Evolutionary conservation across 2,113 vertebrate species (phyloP).

Genomic region (Axis porcinus): DNA sequence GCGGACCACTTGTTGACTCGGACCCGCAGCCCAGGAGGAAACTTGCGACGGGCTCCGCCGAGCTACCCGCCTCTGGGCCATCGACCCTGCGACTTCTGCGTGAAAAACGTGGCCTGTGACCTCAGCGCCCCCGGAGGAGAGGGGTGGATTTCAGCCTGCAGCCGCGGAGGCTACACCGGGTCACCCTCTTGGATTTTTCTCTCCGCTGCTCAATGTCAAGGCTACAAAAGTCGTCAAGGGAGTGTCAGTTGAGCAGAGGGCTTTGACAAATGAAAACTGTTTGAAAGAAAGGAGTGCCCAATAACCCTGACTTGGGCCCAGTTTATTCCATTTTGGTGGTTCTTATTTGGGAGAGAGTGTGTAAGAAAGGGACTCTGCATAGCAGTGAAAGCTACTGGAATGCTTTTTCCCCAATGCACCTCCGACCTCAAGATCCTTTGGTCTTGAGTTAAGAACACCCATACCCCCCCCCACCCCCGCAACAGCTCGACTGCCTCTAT

Average conservation of each 20-base stretch:
- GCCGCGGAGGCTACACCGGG: background rate
- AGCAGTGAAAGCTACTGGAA: accelerated
- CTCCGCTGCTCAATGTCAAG: slow-evolving; percentile 7
- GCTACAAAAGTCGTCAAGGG: background rate
- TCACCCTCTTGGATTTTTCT: background rate
- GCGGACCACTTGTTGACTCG: slow-evolving; percentile 69
- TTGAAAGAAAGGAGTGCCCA: background rate
- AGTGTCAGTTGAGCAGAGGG: background rate
- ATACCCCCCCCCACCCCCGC: accelerated
- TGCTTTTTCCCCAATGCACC: background rate
- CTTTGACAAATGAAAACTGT: background rate
- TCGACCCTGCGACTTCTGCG: background rate
- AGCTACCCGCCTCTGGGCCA: background rate
- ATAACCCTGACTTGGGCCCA: background rate
- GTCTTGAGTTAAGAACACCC: background rate
- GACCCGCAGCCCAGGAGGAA: accelerated
- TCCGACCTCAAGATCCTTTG: background rate
- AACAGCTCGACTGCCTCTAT: background rate
- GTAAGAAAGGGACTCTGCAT: background rate
- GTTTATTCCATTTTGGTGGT: background rate
- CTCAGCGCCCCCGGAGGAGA: accelerated
- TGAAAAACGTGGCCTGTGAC: background rate
- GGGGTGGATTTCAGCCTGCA: accelerated
- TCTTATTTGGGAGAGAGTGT: background rate
- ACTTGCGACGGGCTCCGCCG: background rate